Evolutionary conservation across 1,140 invertebrate genomes (phyloP).

Genomic region (Zaprionus gabonicus): DNA sequence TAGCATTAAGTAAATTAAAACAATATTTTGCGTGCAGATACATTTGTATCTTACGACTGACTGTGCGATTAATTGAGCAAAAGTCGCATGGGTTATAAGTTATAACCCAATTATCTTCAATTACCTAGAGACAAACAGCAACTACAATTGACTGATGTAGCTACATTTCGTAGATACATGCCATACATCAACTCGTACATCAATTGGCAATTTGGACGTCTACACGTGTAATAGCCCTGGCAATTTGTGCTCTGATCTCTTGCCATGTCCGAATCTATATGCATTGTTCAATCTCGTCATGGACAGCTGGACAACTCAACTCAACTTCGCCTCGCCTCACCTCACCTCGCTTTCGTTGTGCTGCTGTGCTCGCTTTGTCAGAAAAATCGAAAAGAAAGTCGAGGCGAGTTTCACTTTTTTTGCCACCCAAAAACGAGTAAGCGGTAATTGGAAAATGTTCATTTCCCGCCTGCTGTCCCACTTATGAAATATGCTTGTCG

Average conservation of each 20-base stretch:
- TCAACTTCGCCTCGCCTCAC: neutral
- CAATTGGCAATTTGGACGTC: slow-evolving; percentile 4
- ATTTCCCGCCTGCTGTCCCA: slow-evolving; percentile 14
- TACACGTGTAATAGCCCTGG: slow-evolving; percentile 21
- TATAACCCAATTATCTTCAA: slow-evolving; percentile 80
- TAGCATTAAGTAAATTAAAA: slow-evolving; percentile 34
- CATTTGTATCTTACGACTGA: slow-evolving; percentile 44
- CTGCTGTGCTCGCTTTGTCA: slow-evolving; percentile 15
- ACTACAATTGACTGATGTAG: neutral
- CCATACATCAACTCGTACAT: neutral
- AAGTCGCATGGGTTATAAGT: slow-evolving; percentile 46
- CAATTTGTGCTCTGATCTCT: slow-evolving; percentile 22
- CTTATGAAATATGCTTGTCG: neutral
- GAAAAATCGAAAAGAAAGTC: slow-evolving; percentile 46
- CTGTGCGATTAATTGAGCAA: slow-evolving; percentile 67
- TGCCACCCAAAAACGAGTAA: slow-evolving; percentile 4
- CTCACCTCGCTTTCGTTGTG: slow-evolving; percentile 22
- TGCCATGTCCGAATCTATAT: slow-evolving; percentile 11
- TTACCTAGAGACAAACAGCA: slow-evolving; percentile 35
- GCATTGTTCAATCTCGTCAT: slow-evolving; percentile 34
- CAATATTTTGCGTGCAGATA: slow-evolving; percentile 19
- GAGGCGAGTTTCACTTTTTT: slow-evolving; percentile 40
- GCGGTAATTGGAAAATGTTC: slow-evolving; percentile 27
- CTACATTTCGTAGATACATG: neutral
- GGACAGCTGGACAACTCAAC: neutral